Percentiles rank a stretch among this genome's conserved stretches.
Conservation (phyloP, 2,797 vertebrate species). For the Phoxinus dragarum region DNA sequence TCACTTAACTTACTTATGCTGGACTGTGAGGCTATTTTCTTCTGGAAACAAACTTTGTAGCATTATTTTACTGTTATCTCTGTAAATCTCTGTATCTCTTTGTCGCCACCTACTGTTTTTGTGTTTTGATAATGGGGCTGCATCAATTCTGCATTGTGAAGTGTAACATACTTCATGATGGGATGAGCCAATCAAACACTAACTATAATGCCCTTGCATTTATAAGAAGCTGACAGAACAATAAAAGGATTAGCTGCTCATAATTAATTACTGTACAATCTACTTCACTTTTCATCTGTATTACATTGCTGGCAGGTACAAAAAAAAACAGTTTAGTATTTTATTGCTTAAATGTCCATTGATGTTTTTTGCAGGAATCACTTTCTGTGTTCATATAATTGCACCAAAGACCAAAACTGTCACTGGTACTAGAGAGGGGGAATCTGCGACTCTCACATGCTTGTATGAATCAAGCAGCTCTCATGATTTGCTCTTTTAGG, state of each 20-base stretch:
- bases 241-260: neutral
- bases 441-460: neutral
- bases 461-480: slow-evolving; percentile 6
- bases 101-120: neutral
- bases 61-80: no score
- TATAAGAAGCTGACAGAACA: neutral
- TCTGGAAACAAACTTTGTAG: no score
- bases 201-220: neutral
- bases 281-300: neutral
- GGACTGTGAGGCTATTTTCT: no score
- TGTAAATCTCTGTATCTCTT: no score
- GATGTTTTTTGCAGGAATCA: neutral
- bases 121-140: neutral
- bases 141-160: neutral
- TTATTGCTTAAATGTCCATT: neutral
- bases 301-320: slow-evolving; percentile 17
- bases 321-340: neutral
- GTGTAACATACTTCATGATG: neutral
- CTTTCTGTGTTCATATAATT: neutral
- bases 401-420: neutral
- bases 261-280: neutral
- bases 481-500: neutral
- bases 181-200: neutral
- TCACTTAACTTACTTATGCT: no score
- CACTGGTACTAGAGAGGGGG: neutral